Conservation (phyloP, 1,140 invertebrate genomes). For the Camponotus floridanus region DNA sequence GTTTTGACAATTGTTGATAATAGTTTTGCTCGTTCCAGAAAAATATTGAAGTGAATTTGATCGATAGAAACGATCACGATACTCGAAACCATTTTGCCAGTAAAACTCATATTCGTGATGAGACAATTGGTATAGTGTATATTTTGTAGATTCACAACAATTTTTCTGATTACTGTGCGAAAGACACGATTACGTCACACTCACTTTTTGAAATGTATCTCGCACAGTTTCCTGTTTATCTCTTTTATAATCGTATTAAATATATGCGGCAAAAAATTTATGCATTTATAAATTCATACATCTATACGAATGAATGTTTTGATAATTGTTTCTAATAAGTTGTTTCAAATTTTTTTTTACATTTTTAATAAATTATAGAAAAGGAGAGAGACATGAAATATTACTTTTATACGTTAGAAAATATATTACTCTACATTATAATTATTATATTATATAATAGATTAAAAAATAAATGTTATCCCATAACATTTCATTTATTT, state of each 20-base stretch:
- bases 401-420: not conserved
- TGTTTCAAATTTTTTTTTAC: not conserved
- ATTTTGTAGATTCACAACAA: constrained; percentile 26
- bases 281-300: constrained; percentile 9
- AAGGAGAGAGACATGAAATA: not conserved
- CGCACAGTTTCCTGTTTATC: not conserved
- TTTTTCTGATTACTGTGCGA: not conserved
- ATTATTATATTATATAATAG: not conserved
- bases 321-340: not conserved
- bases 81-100: constrained; percentile 17
- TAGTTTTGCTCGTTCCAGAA: constrained; percentile 8
- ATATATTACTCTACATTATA: not conserved
- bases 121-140: constrained; percentile 6
- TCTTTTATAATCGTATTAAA: constrained; percentile 25
- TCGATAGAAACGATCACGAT: constrained; percentile 26
- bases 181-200: not conserved
- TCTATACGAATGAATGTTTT: not conserved
- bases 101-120: not conserved
- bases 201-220: not conserved
- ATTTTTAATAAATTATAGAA: not conserved
- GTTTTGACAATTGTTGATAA: constrained; percentile 52
- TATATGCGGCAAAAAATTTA: not conserved
- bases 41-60: constrained; percentile 28
- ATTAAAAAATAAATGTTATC: not conserved
- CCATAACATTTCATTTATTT: not conserved